Conservation (phyloP, 2,113 vertebrate species). For the Thryonomys swinderianus region DNA sequence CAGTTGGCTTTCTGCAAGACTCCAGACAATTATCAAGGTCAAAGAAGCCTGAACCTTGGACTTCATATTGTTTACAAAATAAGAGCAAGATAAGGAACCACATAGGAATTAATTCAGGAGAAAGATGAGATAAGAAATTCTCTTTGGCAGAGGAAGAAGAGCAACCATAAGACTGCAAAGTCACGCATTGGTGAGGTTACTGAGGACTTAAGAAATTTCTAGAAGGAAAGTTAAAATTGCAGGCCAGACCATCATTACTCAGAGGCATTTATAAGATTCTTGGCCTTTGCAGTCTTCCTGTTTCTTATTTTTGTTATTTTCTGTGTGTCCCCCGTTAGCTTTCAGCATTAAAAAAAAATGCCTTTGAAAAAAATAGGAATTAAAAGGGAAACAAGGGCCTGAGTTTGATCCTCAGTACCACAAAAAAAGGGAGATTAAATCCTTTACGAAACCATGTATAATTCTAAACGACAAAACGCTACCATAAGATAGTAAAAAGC, state of each 20-base stretch:
- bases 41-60: not conserved
- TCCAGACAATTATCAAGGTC: not conserved
- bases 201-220: constrained; percentile 23
- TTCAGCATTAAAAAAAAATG: not conserved
- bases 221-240: constrained; percentile 2
- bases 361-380: not conserved
- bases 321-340: not conserved
- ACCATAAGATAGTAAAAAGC: not conserved
- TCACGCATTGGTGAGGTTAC: not conserved
- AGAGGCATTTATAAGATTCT: constrained; percentile 17
- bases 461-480: not conserved
- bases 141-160: not conserved
- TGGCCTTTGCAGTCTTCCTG: not conserved
- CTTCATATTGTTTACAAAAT: not conserved
- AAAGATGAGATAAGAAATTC: constrained; percentile 19
- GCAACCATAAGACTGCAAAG: not conserved
- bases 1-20: not conserved
- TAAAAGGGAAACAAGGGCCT: too few species aligned
- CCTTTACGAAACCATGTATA: not conserved
- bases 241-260: not conserved
- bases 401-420: too few species aligned
- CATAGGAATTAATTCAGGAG: not conserved
- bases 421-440: not conserved
- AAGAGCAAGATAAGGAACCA: not conserved
- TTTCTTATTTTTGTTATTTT: constrained; percentile 10